Percentiles rank a stretch among this genome's conserved stretches.
Evolutionary conservation across 2,113 vertebrate genomes (phyloP).

Genomic region (Lycaon pictus): DNA sequence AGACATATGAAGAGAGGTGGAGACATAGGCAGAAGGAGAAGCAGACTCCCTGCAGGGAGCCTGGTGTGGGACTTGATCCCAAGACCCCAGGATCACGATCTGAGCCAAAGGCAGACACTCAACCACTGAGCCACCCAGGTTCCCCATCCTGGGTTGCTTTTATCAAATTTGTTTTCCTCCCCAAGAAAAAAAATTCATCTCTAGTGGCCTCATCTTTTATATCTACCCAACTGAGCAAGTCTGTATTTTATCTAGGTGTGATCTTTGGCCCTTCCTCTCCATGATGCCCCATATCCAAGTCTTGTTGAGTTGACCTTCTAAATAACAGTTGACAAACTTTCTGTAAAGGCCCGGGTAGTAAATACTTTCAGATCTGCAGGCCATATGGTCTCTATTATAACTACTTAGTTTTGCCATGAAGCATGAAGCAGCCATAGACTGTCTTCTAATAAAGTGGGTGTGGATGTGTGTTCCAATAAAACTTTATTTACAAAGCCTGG

Average conservation of each 20-base stretch:
- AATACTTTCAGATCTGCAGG: neutral
- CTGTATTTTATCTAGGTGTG: neutral
- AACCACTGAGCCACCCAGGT: too few species aligned
- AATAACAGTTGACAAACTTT: neutral
- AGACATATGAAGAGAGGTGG: too few species aligned
- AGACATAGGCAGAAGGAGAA: too few species aligned
- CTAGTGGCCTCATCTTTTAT: neutral
- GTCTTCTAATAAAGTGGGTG: neutral
- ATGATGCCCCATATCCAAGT: neutral
- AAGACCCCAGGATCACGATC: too few species aligned
- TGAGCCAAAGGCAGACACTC: too few species aligned
- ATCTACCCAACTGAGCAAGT: neutral
- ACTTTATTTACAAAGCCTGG: neutral
- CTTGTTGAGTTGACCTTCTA: neutral
- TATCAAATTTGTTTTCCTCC: neutral
- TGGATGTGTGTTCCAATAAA: slow-evolving; percentile 2
- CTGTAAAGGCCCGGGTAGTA: neutral
- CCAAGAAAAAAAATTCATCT: too few species aligned
- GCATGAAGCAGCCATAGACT: neutral
- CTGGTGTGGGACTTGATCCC: too few species aligned
- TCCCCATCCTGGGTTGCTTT: neutral
- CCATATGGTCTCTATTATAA: neutral
- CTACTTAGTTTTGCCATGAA: neutral
- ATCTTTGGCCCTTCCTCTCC: neutral
- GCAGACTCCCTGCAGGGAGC: too few species aligned